Evolutionary conservation across 1,140 invertebrate genomes (phyloP), one percentile per base, ranked within the genome.

Genomic region (Cyclargus thomasi): DNA sequence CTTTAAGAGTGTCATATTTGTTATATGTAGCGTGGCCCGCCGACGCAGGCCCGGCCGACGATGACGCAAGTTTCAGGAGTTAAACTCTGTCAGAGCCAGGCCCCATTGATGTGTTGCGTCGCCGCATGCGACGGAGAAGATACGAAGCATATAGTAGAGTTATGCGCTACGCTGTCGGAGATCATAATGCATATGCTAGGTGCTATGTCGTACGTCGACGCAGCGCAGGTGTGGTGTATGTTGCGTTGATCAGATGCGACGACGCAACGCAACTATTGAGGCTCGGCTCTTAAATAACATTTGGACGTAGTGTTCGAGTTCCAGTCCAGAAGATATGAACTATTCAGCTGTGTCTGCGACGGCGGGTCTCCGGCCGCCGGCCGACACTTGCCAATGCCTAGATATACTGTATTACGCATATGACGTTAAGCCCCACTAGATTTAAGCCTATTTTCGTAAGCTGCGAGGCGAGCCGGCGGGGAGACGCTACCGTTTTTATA

Each of bases 341-440:
- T 29, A 70, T 62, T 63, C 53, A 59, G 65, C 64, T 36, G 47
- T 11, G 29, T 36, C 63, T 22, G 57, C 29, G 18, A 18, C 16
- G 17, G 39, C 18, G 62, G 53, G 23, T 53, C 67, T 71, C 67
- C 47, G 72, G 75, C 73, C 75, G 70, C 64, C 64, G 75, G 76
- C 75, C 72, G 71, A 75, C 79, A 83, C 83, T 88, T 88, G 85
- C 85, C 83, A 88, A 88, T 88, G 83, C 85, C 80, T 88, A 88
- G 80, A 74, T 82, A 70, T 83, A 82, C 74, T 59, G 70, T 80
- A 74, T 73, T 74, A 59, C 72, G 63, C 65, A 65, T 47, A 68
- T 63, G 63, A 23, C 55, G 21, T 57, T 39, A 66, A 62, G 53
- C 55, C 53, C 57, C 53, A n/a, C 53, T 65, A 66, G 53, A 20